Base-by-base conservation (phyloP, 2,797 vertebrate species). In the Cirrhinus molitorella region DNA sequence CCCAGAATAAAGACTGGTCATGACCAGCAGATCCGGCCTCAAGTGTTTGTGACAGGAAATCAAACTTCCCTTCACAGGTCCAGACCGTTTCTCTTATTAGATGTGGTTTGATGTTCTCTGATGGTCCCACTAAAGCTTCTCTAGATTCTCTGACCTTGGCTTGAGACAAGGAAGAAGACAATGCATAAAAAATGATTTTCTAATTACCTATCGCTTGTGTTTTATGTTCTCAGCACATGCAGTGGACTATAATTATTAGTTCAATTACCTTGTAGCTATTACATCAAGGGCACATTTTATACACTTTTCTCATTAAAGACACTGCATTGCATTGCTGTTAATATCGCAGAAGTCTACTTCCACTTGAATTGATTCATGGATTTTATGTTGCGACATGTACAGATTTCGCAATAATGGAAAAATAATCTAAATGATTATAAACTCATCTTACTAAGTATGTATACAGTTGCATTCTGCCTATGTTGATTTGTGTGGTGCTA, bases 231-330 rank as follows among this genome's bases (percentile, higher is more conserved):
- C 88, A 51, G 83, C 85, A 87, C 91, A 92, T 92, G 91, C 91
- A 92, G 87, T 80, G 88, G 86, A 89, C 88, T 91, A 88, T 90
- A 92, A 92, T 93, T 93, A 93, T 92, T 92, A 90, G 87, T 92
- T 92, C 90, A 93, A 94, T 93, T 90, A 91, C 87, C 88, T 87
- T 91, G 85, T 84, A 81, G 87, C 89, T 90, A 85, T 91, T 91
- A 89, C 43, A 88, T 85, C 89, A 94, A 92, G 92, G 93, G 88
- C 92, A 94, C 80, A 85, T 92, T 92, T 91, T 91, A 92, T 89
- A 87, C 87, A 74, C 85, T 80, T 40, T 57, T 72, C 85, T 91
- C 85, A 78, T 5, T 85, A 85, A 87, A 86, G 68, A 89, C 83
- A 31, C 75, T 76, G 59, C 31, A 53, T 76, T 88, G 87, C 84